phyloP scores from a whole-genome alignment of 2,113 vertebrate genomes.

The Ciconia stormi region DNA sequence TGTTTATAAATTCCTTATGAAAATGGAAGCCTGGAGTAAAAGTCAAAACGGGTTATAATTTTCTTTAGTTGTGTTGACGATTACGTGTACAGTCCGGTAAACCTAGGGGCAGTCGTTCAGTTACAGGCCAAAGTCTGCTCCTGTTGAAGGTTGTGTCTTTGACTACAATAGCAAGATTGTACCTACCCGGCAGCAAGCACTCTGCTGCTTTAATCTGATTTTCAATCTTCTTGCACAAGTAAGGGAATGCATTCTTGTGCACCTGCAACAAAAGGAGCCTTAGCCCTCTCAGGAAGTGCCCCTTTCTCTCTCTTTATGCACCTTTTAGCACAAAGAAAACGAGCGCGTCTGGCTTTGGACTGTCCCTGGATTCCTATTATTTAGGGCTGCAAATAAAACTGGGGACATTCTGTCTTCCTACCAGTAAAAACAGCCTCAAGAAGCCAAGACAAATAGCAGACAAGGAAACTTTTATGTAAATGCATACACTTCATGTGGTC shows the following conservation, averaged over 20 bases:
- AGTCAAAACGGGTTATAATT: neutral
- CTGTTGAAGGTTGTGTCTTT: neutral
- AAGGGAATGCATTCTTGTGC: neutral
- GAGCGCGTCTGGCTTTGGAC: accelerated
- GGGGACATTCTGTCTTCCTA: neutral
- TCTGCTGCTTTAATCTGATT: neutral
- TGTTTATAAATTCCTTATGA: neutral
- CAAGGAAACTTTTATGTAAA: accelerated
- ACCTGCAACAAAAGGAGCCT: neutral
- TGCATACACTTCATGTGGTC: accelerated
- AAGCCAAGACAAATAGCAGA: neutral
- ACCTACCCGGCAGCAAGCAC: neutral
- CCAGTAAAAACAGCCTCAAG: no score
- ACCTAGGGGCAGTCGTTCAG: neutral
- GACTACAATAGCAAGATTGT: accelerated
- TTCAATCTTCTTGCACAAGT: neutral
- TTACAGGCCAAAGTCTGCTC: neutral
- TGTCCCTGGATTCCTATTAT: neutral
- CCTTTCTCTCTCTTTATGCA: accelerated
- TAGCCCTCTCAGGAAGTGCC: accelerated
- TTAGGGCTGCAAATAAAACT: neutral
- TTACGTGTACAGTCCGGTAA: no score
- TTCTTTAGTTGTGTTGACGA: neutral
- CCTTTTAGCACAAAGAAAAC: neutral
- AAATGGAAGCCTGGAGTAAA: neutral